These are phyloP conservation scores for Leptogaster cylindrica DNA, from an alignment of 2,888 invertebrate genomes.

Conservation along the genomic window DNA sequence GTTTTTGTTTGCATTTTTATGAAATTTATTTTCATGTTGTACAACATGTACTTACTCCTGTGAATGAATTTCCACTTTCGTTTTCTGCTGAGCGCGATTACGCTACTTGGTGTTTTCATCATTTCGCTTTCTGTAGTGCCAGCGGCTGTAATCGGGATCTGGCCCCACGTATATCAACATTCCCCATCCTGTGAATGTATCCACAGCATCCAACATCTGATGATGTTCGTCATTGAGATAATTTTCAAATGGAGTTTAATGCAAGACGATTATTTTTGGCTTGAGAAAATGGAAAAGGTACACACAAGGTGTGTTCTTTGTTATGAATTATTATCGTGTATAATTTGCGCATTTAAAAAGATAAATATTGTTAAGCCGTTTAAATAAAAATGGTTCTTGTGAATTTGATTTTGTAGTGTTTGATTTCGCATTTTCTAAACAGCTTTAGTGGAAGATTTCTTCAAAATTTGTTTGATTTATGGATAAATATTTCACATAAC, in stretches of 20 bases:
- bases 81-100: constrained; percentile 30
- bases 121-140: constrained; percentile 29
- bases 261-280: constrained; percentile 33
- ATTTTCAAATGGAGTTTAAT: constrained; percentile 31
- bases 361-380: no score
- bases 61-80: constrained; percentile 40
- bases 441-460: no score
- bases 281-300: constrained; percentile 30
- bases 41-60: constrained; percentile 28
- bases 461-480: no score
- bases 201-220: constrained; percentile 27
- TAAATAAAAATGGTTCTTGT: no score
- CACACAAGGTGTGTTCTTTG: constrained; percentile 16
- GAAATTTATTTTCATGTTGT: constrained; percentile 47
- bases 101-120: constrained; percentile 21
- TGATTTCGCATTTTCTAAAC: no score
- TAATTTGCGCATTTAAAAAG: no score
- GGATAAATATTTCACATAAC: no score
- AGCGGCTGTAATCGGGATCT: neutral
- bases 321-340: constrained; percentile 36
- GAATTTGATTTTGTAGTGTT: no score
- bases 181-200: neutral
- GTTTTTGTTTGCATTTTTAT: constrained; percentile 48
- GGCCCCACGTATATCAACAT: neutral
- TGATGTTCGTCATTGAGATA: constrained; percentile 30